Evolutionary conservation across 2,888 invertebrate genomes (phyloP).

Genomic region (Platycnemis pennipes): DNA sequence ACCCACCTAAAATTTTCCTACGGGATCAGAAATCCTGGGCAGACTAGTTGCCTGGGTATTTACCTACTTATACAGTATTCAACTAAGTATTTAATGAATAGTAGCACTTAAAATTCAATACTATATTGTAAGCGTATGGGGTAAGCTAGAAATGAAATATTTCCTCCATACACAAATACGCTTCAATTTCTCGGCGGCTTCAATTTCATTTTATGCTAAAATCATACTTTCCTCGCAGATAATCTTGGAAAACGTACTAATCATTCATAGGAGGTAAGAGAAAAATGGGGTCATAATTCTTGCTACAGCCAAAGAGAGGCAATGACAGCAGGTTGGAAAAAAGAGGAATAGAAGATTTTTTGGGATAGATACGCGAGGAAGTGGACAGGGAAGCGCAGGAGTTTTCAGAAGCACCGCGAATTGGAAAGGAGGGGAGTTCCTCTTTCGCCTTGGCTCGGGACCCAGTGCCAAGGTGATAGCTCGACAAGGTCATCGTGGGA

Average conservation of each 20-base stretch:
- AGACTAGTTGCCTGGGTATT: no score
- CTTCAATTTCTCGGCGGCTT: not conserved
- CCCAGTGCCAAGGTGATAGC: conserved; percentile 56
- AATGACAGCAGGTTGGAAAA: not conserved
- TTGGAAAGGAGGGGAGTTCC: not conserved
- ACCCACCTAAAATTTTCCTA: no score
- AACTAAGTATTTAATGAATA: not conserved
- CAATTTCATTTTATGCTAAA: not conserved
- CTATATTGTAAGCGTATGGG: not conserved
- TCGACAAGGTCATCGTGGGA: conserved; percentile 35
- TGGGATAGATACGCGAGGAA: not conserved
- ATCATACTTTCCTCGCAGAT: not conserved
- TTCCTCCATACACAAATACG: not conserved
- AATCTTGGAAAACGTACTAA: not conserved
- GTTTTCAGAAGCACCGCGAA: conserved; percentile 7
- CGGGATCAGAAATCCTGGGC: no score
- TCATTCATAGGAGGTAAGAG: not conserved
- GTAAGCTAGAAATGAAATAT: not conserved
- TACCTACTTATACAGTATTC: no score
- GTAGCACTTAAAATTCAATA: not conserved
- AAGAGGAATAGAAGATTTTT: not conserved
- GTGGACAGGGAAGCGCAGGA: not conserved
- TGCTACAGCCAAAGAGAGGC: not conserved
- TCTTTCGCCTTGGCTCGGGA: conserved; percentile 39
- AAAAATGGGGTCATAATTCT: not conserved